A percentile compares a stretch with the other conserved stretches of the same genome.
phyloP scores from a whole-genome alignment of 2,797 vertebrate species.

The Gorsachius magnificus region DNA sequence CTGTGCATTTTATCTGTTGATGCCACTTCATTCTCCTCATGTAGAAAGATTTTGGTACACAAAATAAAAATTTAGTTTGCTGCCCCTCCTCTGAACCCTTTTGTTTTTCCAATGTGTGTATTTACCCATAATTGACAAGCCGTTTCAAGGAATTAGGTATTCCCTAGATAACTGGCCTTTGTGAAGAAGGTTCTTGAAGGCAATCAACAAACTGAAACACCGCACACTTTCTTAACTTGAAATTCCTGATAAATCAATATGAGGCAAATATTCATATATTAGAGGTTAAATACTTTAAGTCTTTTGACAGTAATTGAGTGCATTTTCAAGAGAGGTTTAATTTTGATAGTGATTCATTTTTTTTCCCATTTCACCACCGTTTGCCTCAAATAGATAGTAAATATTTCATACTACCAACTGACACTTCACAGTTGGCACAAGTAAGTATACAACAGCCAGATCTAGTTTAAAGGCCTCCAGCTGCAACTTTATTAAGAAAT shows the following conservation, averaged over 20 bases:
- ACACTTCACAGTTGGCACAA: neutral
- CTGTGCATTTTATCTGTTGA: neutral
- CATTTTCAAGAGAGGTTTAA: conserved; percentile 19
- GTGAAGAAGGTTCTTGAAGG: conserved; percentile 2
- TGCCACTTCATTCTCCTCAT: neutral
- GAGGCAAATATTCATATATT: conserved; percentile 10
- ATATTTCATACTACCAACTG: neutral
- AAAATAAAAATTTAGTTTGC: neutral
- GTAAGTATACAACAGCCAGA: neutral
- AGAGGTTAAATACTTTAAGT: conserved; percentile 40
- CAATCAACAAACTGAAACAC: conserved; percentile 17
- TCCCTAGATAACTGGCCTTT: neutral
- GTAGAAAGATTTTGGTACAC: neutral
- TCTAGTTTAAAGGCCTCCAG: neutral
- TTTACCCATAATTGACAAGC: conserved; percentile 4
- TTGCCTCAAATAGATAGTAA: conserved; percentile 20
- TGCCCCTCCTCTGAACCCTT: neutral
- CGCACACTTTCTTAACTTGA: neutral
- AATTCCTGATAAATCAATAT: conserved; percentile 45
- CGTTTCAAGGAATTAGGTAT: neutral
- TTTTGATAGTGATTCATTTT: neutral
- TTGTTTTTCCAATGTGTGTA: neutral
- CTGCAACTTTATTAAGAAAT: neutral
- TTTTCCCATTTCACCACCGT: neutral
- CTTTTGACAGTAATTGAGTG: conserved; percentile 9